These are phyloP conservation scores for Chaunax sp. DNA, from an alignment of 2,797 vertebrate species.

Conservation along the genomic window DNA sequence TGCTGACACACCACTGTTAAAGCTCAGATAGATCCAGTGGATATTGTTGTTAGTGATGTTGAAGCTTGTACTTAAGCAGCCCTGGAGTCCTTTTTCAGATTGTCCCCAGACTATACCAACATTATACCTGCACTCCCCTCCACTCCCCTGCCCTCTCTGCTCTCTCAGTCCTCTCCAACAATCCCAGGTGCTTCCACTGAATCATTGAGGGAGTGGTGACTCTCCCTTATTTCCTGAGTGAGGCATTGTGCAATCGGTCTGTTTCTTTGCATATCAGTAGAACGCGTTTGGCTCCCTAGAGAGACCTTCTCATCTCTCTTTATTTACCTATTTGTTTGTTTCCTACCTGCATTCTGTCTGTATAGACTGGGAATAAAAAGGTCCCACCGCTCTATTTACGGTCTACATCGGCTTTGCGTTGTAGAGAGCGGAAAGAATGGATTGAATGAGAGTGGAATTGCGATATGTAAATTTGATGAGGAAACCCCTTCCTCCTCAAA, in stretches of 20 bases:
- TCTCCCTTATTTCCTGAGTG: constrained; percentile 63
- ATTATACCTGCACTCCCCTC: constrained; percentile 32
- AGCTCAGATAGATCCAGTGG: constrained; percentile 55
- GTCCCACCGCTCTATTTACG: constrained; percentile 42
- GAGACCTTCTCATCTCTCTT: constrained; percentile 66
- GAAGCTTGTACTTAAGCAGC: constrained; percentile 53
- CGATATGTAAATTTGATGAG: constrained; percentile 72
- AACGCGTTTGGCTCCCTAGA: constrained; percentile 46
- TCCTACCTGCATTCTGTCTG: constrained; percentile 51
- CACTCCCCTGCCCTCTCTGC: constrained; percentile 2
- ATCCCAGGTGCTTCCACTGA: constrained; percentile 56
- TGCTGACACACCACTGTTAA: constrained; percentile 44
- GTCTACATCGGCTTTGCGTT: constrained; percentile 28
- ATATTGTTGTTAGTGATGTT: constrained; percentile 53
- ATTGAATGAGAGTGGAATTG: constrained; percentile 59
- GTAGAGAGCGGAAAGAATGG: constrained; percentile 39
- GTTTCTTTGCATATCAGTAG: constrained; percentile 65
- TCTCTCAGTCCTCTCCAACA: constrained; percentile 38
- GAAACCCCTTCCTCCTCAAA: constrained; percentile 52
- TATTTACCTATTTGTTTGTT: constrained; percentile 73
- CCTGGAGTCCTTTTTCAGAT: constrained; percentile 44
- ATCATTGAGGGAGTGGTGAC: constrained; percentile 42
- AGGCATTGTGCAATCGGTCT: constrained; percentile 60
- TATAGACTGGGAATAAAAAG: constrained; percentile 72
- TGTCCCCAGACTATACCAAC: constrained; percentile 39